Evolutionary conservation across 2,113 vertebrate species (phyloP), one percentile per base, ranked within the genome.

Genomic region (Pteronura brasiliensis): DNA sequence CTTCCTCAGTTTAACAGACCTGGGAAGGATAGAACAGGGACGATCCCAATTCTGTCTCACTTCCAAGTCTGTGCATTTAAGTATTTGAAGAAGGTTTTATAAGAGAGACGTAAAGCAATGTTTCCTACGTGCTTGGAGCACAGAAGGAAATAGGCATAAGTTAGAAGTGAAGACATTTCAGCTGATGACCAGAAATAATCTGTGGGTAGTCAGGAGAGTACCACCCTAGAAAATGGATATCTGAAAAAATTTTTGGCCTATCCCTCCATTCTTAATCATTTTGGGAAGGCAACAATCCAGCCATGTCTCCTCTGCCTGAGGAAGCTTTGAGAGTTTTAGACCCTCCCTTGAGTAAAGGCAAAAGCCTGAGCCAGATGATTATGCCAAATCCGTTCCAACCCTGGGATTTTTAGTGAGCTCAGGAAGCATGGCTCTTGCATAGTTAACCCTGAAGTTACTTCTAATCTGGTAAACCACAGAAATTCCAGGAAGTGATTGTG

Each of bases 391-490:
- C 34, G 36, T 81, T 72, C 55, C 47, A 57, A 20, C 36, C 12
- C 39, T 69, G 52, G 36, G 44, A 44, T n/a, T 83, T 57, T 85
- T 17, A 27, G 59, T 18, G 61, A 72, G 34, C 61, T 84, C 39
- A 52, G 44, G 86, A 67, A 72, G 5, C 36, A 13, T 31, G 74
- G 76, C 18, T 44, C 49, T 63, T 57, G 59, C n/a, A 71, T 39
- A 31, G 27, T 57, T 77, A 96, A 89, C 87, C 55, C 39, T 86
- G 52, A 36, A 23, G 20, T 82, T 39, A 61, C n/a, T 83, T 88
- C 81, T 92, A 31, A 87, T 49, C 39, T 97, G 82, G 29, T 72
- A 96, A 92, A 52, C 90, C 86, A 92, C 87, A 96, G 61, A 93
- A 88, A 95, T 93, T 95, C 90, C 92, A 77, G 42, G 69, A 85